Conservation (phyloP, 2,113 vertebrate species). For the Myiozetetes cayanensis region DNA sequence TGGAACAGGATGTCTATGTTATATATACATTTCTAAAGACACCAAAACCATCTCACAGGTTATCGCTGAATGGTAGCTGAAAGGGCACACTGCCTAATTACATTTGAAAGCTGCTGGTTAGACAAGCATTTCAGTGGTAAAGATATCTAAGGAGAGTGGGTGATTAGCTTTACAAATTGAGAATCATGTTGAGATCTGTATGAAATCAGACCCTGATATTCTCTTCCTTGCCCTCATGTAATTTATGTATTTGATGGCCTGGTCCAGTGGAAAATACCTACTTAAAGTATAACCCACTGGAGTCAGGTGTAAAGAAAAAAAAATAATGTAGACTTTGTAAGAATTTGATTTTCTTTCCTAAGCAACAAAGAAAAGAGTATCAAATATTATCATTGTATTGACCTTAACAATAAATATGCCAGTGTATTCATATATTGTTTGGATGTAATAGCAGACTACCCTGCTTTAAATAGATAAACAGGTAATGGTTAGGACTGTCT, state of each 20-base stretch:
- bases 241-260: slow-evolving; percentile 32
- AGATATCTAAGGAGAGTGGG: slow-evolving; percentile 6
- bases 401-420: slow-evolving; percentile 67
- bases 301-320: slow-evolving; percentile 30
- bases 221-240: background rate
- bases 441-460: slow-evolving; percentile 11
- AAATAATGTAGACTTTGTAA: background rate
- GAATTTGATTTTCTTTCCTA: slow-evolving; percentile 13
- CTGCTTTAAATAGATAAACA: slow-evolving; percentile 60
- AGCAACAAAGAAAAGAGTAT: slow-evolving; percentile 22
- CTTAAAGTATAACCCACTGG: background rate
- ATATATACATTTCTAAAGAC: background rate
- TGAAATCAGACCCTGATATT: slow-evolving; percentile 36
- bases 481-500: slow-evolving; percentile 47
- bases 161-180: slow-evolving; percentile 62
- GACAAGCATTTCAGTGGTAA: slow-evolving; percentile 2
- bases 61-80: background rate
- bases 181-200: slow-evolving; percentile 14
- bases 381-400: slow-evolving; percentile 43
- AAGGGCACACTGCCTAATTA: slow-evolving; percentile 14
- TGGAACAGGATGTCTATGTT: background rate
- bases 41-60: background rate
- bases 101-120: slow-evolving; percentile 23
- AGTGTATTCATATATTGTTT: slow-evolving; percentile 16
- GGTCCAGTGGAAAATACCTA: background rate